Evolutionary conservation across 2,797 vertebrate species (phyloP), one percentile per base, ranked within the genome.

Genomic region (Meriones psammophilus): DNA sequence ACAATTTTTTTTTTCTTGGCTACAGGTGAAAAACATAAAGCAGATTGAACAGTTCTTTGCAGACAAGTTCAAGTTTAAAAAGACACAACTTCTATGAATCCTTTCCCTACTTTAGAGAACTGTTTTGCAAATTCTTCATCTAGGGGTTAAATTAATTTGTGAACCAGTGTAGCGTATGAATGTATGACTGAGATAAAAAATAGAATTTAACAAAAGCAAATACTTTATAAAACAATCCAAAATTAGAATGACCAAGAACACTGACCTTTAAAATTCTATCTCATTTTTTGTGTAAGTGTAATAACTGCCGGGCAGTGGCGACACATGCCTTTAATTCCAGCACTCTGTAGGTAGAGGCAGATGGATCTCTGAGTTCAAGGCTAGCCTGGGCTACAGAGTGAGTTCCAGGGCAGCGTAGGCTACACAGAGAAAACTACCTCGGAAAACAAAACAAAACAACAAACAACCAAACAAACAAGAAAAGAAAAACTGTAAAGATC

Each of bases 251-350:
- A 74, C 2, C 30, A 68, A 46, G 5, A 5, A 87, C 2, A 93
- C 7, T 68, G n/a, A 88, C 30, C 74, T 93, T 84, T 50, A 77
- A 96, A 93, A 92, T 87, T 50, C 10, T 90, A 39, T 73, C 68
- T 26, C 0, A 30, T n/a, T 83, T 85, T 83, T 39, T n/a, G n/a
- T n/a, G n/a, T n/a, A 92, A 39, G 71, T 56, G 26, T 28, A 39
- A 66, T 33, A 86, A 50, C 50, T 50, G n/a, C 39, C 26, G 17
- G 80, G 8, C 50, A 24, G 17, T 26, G 7, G n/a, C 28, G 79
- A 22, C 20, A 39, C 39, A 6, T 4, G 30, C 28, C 39, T 46
- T 84, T 33, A 66, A 46, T 84, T 18, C 42, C 81, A 84, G 2
- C 42, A 18, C 62, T 46, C 10, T 3, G 28, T 60, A 66, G 28